Percentiles rank a stretch among this genome's conserved stretches.
Evolutionary conservation across 2,797 vertebrate species (phyloP).

Genomic region (Enteromius afrohamiltoni): DNA sequence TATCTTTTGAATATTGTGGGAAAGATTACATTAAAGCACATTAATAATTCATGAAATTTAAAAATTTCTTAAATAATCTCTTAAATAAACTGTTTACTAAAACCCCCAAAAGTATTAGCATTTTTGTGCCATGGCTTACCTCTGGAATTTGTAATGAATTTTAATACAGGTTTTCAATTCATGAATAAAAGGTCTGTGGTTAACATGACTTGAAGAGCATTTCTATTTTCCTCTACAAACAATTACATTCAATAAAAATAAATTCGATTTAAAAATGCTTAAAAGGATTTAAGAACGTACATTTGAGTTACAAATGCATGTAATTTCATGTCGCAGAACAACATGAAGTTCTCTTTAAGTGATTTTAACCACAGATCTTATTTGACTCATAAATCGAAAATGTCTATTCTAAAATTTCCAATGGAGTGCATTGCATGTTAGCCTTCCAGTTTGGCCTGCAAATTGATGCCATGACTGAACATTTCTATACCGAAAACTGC

Average conservation of each 20-base stretch:
- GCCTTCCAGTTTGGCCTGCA: slow-evolving; percentile 1
- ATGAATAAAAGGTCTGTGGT: not conserved
- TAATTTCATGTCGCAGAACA: not conserved
- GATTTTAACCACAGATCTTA: slow-evolving; percentile 4
- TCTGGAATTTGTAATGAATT: not conserved
- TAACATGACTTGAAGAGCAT: not conserved
- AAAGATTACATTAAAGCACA: not conserved
- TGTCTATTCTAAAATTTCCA: not conserved
- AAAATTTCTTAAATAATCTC: slow-evolving; percentile 17
- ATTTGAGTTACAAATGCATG: not conserved
- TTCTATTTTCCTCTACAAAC: not conserved
- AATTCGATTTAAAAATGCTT: not conserved
- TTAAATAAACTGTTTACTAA: not conserved
- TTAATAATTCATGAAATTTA: slow-evolving; percentile 5
- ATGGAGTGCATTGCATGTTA: not conserved
- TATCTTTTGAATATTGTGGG: not conserved
- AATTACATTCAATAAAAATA: not conserved
- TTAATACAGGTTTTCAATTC: not conserved
- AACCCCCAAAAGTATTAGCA: not conserved
- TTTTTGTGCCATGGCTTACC: not conserved
- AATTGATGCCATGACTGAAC: not conserved
- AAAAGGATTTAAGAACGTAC: not conserved
- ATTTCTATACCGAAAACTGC: not conserved
- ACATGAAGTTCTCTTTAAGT: not conserved
- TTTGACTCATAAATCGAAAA: not conserved